Base-by-base conservation (phyloP, 2,113 vertebrate genomes). In the Acrocephalus kingi region DNA sequence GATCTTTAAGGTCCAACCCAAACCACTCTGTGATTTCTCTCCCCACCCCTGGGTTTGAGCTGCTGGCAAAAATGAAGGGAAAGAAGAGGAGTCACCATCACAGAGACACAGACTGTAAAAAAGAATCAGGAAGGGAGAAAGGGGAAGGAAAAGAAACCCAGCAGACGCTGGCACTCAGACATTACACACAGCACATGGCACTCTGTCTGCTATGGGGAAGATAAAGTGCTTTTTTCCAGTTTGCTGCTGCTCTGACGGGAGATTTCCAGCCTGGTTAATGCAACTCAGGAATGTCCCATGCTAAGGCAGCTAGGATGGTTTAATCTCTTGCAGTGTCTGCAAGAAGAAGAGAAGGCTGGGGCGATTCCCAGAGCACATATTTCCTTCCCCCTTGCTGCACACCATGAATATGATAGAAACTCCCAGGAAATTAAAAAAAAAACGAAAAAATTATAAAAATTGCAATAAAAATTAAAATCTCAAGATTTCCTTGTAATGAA, bases 251-350 rank as follows among this genome's bases (percentile, higher is more conserved):
- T 87, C 85, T 52, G 41, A 68, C 86, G 45, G 76, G 45, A 80
- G 72, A 64, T 87, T 94, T 95, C 64, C 92, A 94, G 76, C 61
- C 76, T 74, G 88, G 71, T 77, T 92, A 90, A 86, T 71, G 55
- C 79, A 93, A 67, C 72, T 64, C 90, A 58, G 90, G 90, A 96
- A 96, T 67, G 90, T 94, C 90, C 93, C 17, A 2, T 22, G 48
- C 89, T 90, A 69, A 80, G 52, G 76, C 64, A 51, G 84, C 41
- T 77, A 88, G 74, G 86, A 77, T 84, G 69, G 67, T 76, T 90
- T 83, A 74, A 83, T 69, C 67, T 82, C 59, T 63, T 61, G 37
- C 69, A 82, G 37, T 4, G 6, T 54, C 74, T 91, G 55, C 64
- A 81, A 58, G 49, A 3, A 6, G 69, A 7, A 1, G 4, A 22